phyloP scores from a whole-genome alignment of 2,113 vertebrate genomes.

The Otolemur garnettii region DNA sequence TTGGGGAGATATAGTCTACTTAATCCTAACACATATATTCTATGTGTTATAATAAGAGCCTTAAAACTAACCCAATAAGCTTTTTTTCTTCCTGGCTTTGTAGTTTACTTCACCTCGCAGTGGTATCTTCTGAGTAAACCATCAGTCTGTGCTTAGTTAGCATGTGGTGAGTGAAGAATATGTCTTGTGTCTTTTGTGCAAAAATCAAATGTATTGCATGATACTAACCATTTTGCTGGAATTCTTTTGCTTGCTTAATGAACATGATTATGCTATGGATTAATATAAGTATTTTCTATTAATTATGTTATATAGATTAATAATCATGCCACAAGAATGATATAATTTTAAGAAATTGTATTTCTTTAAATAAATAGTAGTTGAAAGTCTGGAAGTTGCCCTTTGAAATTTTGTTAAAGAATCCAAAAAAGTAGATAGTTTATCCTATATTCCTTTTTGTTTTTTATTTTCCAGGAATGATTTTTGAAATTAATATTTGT shows the following conservation, averaged over 20 bases:
- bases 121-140: constrained; percentile 91
- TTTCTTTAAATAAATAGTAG: constrained; percentile 27
- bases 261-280: not conserved
- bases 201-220: constrained; percentile 72
- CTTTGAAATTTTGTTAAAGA: constrained; percentile 24
- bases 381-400: constrained; percentile 26
- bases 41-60: constrained; percentile 36
- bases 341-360: constrained; percentile 1
- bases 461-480: constrained; percentile 25
- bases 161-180: constrained; percentile 89
- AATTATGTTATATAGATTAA: constrained; percentile 41
- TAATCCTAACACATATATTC: constrained; percentile 53
- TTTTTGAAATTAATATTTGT: constrained; percentile 53
- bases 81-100: constrained; percentile 91
- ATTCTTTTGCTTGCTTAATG: constrained; percentile 61
- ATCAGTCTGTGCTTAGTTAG: constrained; percentile 88
- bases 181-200: constrained; percentile 76
- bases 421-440: not conserved
- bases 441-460: not conserved
- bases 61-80: constrained; percentile 86
- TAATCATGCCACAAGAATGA: not conserved
- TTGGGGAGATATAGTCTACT: constrained; percentile 22
- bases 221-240: constrained; percentile 54
- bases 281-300: constrained; percentile 49
- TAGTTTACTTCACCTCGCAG: constrained; percentile 90